Percentiles rank a stretch among this genome's conserved stretches.
These are phyloP conservation scores for Pogonus chalceus DNA, from an alignment of 1,140 invertebrate genomes.

Conservation along the genomic window DNA sequence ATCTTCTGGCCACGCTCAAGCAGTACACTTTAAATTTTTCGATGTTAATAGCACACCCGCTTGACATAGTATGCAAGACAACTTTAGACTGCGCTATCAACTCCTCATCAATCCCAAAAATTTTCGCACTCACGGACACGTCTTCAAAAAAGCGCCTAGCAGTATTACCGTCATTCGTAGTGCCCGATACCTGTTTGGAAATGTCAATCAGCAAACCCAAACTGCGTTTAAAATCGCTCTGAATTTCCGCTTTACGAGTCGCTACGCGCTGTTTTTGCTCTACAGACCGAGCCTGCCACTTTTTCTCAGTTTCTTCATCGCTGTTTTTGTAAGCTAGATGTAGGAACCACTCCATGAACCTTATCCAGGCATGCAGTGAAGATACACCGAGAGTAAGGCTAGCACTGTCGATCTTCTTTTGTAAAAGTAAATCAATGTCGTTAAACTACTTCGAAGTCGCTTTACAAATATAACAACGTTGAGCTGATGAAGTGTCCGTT, in stretches of 20 bases:
- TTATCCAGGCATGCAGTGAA: conserved; percentile 28
- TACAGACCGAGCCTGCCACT: conserved; percentile 17
- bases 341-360: conserved; percentile 29
- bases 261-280: conserved; percentile 22
- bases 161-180: too few species aligned
- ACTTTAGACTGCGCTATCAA: too few species aligned
- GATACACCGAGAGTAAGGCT: conserved; percentile 29
- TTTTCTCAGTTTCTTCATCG: conserved; percentile 21
- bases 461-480: conserved; percentile 33
- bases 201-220: conserved; percentile 16
- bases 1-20: conserved; percentile 21
- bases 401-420: conserved; percentile 18
- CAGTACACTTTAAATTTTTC: conserved; percentile 21
- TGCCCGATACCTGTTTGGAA: too few species aligned
- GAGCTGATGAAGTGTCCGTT: conserved; percentile 29
- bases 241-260: conserved; percentile 15
- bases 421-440: conserved; percentile 21
- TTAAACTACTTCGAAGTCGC: conserved; percentile 34
- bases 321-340: conserved; percentile 31
- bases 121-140: too few species aligned
- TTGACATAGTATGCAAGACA: too few species aligned
- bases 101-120: too few species aligned
- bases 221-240: conserved; percentile 11
- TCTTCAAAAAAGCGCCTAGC: too few species aligned
- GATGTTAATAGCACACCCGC: too few species aligned